These are phyloP conservation scores for Rhinoraja longicauda DNA, from an alignment of 2,797 vertebrate species.

Conservation along the genomic window DNA sequence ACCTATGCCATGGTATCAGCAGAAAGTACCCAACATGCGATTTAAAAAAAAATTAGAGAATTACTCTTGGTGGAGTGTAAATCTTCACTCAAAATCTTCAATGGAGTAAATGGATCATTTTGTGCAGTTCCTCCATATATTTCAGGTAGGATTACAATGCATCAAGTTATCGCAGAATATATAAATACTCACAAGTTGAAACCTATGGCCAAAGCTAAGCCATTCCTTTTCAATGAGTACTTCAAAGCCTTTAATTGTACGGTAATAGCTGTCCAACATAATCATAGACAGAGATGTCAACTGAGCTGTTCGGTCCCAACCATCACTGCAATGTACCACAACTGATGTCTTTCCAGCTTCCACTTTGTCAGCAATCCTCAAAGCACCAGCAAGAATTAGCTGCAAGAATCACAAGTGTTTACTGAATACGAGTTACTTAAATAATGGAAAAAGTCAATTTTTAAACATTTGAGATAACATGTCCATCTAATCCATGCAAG, in stretches of 20 bases:
- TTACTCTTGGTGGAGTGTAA: not conserved
- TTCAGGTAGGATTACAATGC: not conserved
- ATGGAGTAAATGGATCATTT: not conserved
- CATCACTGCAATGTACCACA: slow-evolving; percentile 91
- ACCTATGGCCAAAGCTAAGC: slow-evolving; percentile 91
- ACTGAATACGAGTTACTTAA: not conserved
- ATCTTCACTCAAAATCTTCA: not conserved
- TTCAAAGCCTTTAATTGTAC: slow-evolving; percentile 84
- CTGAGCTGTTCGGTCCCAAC: slow-evolving; percentile 91
- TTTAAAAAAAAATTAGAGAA: not conserved
- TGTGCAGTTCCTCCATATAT: not conserved
- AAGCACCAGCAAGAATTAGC: slow-evolving; percentile 86
- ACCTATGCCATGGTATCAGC: not conserved
- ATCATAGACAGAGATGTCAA: slow-evolving; percentile 89
- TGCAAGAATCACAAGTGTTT: slow-evolving; percentile 46
- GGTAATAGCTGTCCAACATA: slow-evolving; percentile 85
- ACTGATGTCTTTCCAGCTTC: slow-evolving; percentile 93
- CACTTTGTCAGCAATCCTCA: slow-evolving; percentile 89
- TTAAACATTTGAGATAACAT: not conserved
- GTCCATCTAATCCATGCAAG: not conserved
- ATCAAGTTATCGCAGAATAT: not conserved
- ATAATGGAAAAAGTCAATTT: not conserved
- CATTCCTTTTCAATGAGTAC: slow-evolving; percentile 93
- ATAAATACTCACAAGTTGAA: slow-evolving; percentile 76
- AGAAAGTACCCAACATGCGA: not conserved